Evolutionary conservation across 92 coral and sea anemone genomes (phyloP), one percentile per base, ranked within the genome.

Genomic region (Bergia puertoricense): DNA sequence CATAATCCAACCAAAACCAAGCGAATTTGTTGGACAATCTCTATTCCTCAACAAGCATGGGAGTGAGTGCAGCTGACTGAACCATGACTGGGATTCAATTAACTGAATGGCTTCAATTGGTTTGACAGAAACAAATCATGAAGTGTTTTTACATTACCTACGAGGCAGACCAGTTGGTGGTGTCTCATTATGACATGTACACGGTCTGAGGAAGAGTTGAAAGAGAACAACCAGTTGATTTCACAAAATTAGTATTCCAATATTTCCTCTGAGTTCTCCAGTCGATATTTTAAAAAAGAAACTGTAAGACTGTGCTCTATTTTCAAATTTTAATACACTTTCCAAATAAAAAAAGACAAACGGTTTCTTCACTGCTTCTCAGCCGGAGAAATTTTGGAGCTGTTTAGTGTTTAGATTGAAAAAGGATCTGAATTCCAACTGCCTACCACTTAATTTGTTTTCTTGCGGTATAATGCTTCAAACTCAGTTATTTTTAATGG

Each of bases 41-140:
- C 42, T 14, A 15, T 76, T 74, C 46, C 9, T 74, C 50, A 39
- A 81, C 37, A 69, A 36, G 67, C 87, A 84, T 84, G 77, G 67
- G 79, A 84, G 71, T 69, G 46, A 36, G 20, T 46, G 54, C 87
- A 71, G 86, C 77, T 69, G 87, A 79, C 79, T 5, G 36, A 45
- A 41, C 37, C 23, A 45, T 8, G 62, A 45, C 36, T 11, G 74
- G n/a, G 8, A 46, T 44, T 68, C 50, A 83, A 67, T 44, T 20
- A 79, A 11, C 42, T 23, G 41, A 79, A 36, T 5, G 11, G 39
- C 11, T 79, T 57, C 66, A 62, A 2, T 18, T 15, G 6, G 48
- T 50, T 79, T 42, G 9, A 30, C 30, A 45, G 59, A 45, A 71
- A 71, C 30, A 22, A 20, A 16, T 44, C 30, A n/a, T n/a, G 9